Base-by-base conservation (phyloP, 2,797 vertebrate genomes). In the Linurgus olivaceus region DNA sequence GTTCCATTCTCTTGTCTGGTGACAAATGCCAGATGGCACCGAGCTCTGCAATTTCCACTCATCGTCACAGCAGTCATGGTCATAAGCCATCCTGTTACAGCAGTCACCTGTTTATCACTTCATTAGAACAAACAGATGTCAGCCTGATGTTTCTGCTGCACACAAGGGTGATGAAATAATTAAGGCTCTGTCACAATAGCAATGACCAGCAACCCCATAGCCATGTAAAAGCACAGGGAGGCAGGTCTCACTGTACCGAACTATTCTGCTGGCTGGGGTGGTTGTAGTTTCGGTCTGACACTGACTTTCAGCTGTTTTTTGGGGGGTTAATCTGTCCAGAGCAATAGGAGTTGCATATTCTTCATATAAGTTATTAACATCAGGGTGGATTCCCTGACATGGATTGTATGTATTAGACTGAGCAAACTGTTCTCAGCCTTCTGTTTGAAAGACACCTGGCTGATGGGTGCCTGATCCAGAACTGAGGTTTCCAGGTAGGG, bases 161-260 rank as follows among this genome's bases (percentile, higher is more conserved):
- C 61, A 40, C 33, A 10, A 14, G 28, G 31, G 28, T 0, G 1
- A 38, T 51, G 24, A 73, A 88, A 79, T 47, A 84, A 66, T 80
- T 70, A 82, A 42, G 42, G 7, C 5, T 31, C 6, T 62, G 14
- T 35, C 2, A 2, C 42, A 62, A 73, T 10, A 38, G 37, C 25
- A 58, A 28, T 25, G 38, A 23, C 33, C 21, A 73, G n/a, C 10
- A 47, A 17, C 2, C 7, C 25, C 17, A 7, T 0, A 29, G 31
- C 23, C 17, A 38, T 0, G 0, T 17, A 29, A 19, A 72, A 68
- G n/a, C 0, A 1, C 4, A 11, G 58, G 10, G 19, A 70, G 74
- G 16, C 16, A 28, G 23, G 1, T 59, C 40, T 76, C 1, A 0
- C 31, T 29, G 3, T 13, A 10, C 9, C 40, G 33, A 73, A 38